Evolutionary conservation across 2,797 vertebrate genomes (phyloP), one percentile per base, ranked within the genome.

Genomic region (Sylvia borin): DNA sequence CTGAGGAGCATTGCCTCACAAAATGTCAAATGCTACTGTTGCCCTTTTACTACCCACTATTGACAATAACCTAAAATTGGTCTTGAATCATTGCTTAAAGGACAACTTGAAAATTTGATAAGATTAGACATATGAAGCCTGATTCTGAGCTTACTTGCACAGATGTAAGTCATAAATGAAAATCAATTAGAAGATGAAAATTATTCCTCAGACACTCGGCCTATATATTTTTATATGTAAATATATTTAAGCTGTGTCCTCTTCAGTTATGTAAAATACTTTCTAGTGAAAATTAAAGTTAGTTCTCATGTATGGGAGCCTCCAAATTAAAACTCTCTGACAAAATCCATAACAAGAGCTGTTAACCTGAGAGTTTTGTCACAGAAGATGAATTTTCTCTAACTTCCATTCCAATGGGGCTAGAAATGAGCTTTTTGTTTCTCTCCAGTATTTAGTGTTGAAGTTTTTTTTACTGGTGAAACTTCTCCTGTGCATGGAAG

Each of bases 11-110:
- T 93, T 95, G 91, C 67, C 89, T 95, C 97, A 97, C 97, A 97
- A 98, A 98, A 99, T 98, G 98, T 98, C 98, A 99, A 88, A 89
- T 80, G 73, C 96, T 94, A 5, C 85, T 48, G 93, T 96, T 96
- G 96, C 97, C 97, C 93, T 97, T 91, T 96, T 86, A 86, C 88
- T 93, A 43, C 50, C 27, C 58, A 34, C 32, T 87, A 88, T 91
- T 94, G 93, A 91, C 93, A 93, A 67, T 77, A 85, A 79, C 79
- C 76, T 91, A 81, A 96, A 96, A 95, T 34, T 65, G 48, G 42
- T 66, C 79, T 95, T 95, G 85, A 77, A 93, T 97, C 79, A 72
- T 83, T 90, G 72, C 65, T 92, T 80, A 90, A 95, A 96, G 79
- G 85, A 95, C 51, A 91, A 83, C 40, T 65, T 60, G 51, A 45